Evolutionary conservation across 2,113 vertebrate species (phyloP).

Genomic region (Lycaon pictus): DNA sequence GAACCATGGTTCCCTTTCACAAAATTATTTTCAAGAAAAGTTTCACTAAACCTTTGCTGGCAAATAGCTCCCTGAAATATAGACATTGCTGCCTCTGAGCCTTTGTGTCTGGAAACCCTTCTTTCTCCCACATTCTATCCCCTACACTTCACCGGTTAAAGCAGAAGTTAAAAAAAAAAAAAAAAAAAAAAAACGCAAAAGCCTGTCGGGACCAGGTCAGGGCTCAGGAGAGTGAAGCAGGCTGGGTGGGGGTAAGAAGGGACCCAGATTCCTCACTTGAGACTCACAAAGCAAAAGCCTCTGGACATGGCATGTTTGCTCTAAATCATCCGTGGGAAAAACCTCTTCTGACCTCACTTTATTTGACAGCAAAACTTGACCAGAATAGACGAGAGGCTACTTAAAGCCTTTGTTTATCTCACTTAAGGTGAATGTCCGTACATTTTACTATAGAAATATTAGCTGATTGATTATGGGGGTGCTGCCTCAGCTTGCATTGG

Average conservation of each 20-base stretch:
- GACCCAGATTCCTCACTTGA: accelerated
- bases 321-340: not conserved
- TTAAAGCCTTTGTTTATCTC: not conserved
- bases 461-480: not conserved
- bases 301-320: not conserved
- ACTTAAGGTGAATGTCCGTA: not conserved
- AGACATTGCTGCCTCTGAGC: not conserved
- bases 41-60: not conserved
- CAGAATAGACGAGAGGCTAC: not conserved
- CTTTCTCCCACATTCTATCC: not conserved
- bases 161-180: not conserved
- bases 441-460: not conserved
- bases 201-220: not conserved
- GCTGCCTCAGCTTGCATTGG: accelerated
- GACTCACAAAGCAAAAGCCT: not conserved
- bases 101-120: not conserved
- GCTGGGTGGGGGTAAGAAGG: not conserved
- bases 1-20: not conserved
- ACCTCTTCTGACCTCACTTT: not conserved
- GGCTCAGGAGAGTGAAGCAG: not conserved
- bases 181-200: not conserved
- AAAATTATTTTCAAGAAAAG: not conserved
- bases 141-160: not conserved
- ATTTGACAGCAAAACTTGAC: not conserved
- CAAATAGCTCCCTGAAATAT: not conserved